phyloP scores from a whole-genome alignment of 2,797 vertebrate genomes.

The Crenuchus spilurus region DNA sequence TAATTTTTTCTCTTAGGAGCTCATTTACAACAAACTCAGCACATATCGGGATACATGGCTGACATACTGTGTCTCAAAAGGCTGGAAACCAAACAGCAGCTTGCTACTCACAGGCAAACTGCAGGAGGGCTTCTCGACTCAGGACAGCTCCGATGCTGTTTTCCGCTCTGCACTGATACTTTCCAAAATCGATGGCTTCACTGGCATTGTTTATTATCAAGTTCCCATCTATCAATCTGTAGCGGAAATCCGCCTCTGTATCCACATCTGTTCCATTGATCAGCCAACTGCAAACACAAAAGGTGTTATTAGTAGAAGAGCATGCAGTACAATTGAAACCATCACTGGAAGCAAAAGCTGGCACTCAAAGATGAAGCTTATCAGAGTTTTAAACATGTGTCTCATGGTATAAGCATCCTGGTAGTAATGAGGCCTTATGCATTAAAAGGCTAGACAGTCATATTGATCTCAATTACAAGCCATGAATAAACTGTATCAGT shows the following conservation, averaged over 20 bases:
- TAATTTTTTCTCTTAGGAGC: not conserved
- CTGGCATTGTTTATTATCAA: constrained; percentile 88
- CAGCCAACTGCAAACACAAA: constrained; percentile 85
- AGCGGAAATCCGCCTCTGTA: constrained; percentile 84
- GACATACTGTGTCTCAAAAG: not conserved
- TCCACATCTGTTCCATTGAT: constrained; percentile 88
- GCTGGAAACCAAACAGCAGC: not conserved
- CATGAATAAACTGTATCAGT: constrained; percentile 45
- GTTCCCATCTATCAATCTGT: constrained; percentile 87
- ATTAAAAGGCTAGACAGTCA: constrained; percentile 35
- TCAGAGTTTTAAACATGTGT: constrained; percentile 1
- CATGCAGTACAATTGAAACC: not conserved
- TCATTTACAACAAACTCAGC: not conserved
- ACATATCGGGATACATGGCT: constrained; percentile 3
- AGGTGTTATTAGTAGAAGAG: not conserved
- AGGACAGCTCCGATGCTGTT: constrained; percentile 86
- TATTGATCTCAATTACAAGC: constrained; percentile 44
- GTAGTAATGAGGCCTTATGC: constrained; percentile 16
- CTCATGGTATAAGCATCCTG: not conserved
- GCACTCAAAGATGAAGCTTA: constrained; percentile 18
- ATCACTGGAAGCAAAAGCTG: constrained; percentile 21
- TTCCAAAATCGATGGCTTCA: constrained; percentile 85
- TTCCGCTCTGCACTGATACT: constrained; percentile 88
- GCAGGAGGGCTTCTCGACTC: constrained; percentile 87
- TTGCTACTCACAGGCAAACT: constrained; percentile 93